phyloP scores from a whole-genome alignment of 1,140 invertebrate genomes.

The Cotesia vestalis region DNA sequence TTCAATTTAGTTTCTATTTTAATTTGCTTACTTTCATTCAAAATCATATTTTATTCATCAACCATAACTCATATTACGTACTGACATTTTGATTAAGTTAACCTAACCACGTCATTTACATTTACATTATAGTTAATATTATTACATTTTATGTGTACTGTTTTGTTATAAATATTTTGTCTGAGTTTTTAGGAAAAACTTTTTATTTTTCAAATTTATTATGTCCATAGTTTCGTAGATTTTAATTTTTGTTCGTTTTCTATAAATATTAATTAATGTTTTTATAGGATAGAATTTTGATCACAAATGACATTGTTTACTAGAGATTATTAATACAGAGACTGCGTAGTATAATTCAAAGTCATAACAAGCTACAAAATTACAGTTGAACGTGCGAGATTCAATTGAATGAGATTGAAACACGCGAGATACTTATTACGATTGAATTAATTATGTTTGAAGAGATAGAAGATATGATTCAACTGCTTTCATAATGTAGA shows the following conservation, averaged over 20 bases:
- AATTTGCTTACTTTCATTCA: too few relatives aligned
- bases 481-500: slow-evolving; percentile 13
- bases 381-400: slow-evolving; percentile 50
- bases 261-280: too few relatives aligned
- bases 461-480: slow-evolving; percentile 50
- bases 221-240: background rate
- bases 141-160: background rate
- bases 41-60: too few relatives aligned
- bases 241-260: background rate
- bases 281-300: too few relatives aligned
- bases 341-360: slow-evolving; percentile 32
- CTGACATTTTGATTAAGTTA: too few relatives aligned
- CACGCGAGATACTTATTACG: slow-evolving; percentile 53
- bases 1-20: background rate
- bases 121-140: background rate
- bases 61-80: too few relatives aligned
- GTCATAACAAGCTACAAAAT: slow-evolving; percentile 47
- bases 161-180: too few relatives aligned
- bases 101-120: too few relatives aligned
- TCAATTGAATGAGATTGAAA: slow-evolving; percentile 52
- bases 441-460: slow-evolving; percentile 36
- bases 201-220: too few relatives aligned
- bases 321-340: background rate
- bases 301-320: slow-evolving; percentile 5
- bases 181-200: too few relatives aligned